Evolutionary conservation across 2,888 invertebrate genomes (phyloP).

Genomic region (Pharmacophagus antenor): DNA sequence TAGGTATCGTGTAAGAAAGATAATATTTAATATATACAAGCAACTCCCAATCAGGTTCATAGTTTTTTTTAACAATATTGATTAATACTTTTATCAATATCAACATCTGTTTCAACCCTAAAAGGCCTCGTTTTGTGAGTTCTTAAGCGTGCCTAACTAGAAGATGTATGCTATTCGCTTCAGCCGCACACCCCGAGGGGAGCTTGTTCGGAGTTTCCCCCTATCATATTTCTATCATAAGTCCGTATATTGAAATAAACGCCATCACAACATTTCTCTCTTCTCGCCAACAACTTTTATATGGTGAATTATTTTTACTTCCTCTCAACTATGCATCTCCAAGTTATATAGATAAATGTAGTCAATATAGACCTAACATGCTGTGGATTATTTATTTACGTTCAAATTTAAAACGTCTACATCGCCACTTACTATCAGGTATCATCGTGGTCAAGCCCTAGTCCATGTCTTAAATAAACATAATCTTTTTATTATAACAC

Average conservation of each 20-base stretch:
- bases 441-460: no score
- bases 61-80: not conserved
- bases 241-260: slow-evolving; percentile 63
- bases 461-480: no score
- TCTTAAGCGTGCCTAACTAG: slow-evolving; percentile 65
- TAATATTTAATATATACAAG: not conserved
- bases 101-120: slow-evolving; percentile 45
- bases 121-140: slow-evolving; percentile 52
- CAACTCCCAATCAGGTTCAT: not conserved
- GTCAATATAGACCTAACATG: not conserved
- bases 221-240: slow-evolving; percentile 59
- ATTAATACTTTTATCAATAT: not conserved
- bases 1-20: not conserved
- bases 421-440: no score
- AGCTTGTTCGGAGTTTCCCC: slow-evolving; percentile 45
- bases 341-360: not conserved
- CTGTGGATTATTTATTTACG: no score
- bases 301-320: slow-evolving; percentile 41
- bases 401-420: no score
- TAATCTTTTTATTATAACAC: no score
- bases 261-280: slow-evolving; percentile 56
- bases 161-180: slow-evolving; percentile 65
- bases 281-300: slow-evolving; percentile 38
- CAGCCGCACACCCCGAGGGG: slow-evolving; percentile 63
- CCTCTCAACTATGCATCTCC: not conserved